Evolutionary conservation across 2,113 vertebrate genomes (phyloP).

Genomic region (Hyaena hyaena): DNA sequence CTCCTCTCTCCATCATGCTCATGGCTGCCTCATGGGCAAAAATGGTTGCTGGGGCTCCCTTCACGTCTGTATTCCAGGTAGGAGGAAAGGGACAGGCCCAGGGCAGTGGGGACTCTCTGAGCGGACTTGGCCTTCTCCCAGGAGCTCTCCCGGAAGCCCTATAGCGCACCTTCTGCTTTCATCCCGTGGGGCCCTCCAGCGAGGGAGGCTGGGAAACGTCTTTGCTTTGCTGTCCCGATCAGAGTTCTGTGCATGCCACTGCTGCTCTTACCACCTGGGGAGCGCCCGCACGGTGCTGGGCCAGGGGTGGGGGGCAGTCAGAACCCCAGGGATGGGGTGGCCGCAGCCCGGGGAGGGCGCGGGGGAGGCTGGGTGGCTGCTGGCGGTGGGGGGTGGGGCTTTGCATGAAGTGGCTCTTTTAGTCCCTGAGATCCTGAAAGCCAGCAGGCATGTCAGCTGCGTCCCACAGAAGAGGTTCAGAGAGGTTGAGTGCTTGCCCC

Average conservation of each 20-base stretch:
- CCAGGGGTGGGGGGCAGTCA: background rate
- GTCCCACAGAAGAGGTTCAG: background rate
- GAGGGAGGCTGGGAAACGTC: background rate
- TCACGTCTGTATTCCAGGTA: background rate
- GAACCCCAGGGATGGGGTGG: background rate
- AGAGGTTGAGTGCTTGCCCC: background rate
- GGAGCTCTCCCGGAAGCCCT: background rate
- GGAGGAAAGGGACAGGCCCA: background rate
- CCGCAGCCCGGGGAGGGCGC: background rate
- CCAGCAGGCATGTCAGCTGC: background rate
- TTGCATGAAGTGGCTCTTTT: background rate
- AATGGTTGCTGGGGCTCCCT: background rate
- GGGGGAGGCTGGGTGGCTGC: background rate
- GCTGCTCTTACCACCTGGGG: rapidly evolving
- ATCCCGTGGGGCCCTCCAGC: background rate
- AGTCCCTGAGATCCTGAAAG: background rate
- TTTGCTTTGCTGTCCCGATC: background rate
- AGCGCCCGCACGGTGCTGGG: rapidly evolving
- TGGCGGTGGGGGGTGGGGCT: background rate
- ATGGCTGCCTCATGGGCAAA: background rate
- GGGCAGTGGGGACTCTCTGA: background rate
- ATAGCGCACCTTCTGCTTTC: rapidly evolving
- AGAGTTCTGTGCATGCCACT: too few relatives aligned
- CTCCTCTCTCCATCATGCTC: background rate
- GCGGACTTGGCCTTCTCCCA: background rate